Conservation (phyloP, 2,797 vertebrate species). For the Heterohyrax brucei region DNA sequence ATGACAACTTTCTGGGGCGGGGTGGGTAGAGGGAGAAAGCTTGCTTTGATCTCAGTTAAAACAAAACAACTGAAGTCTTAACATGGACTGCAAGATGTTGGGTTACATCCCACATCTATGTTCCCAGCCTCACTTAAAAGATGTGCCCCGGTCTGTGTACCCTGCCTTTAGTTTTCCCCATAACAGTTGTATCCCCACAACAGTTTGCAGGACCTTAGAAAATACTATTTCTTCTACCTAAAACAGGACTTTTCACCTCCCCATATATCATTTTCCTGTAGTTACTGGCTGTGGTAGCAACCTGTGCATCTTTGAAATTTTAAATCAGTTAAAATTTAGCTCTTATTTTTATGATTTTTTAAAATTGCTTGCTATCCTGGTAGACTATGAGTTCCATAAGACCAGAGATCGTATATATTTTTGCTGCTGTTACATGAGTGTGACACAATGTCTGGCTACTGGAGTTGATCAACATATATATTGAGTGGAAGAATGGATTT, state of each 20-base stretch:
- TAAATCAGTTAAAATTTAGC: background rate
- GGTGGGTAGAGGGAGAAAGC: background rate
- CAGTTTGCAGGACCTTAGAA: background rate
- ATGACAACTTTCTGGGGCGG: background rate
- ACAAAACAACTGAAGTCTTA: background rate
- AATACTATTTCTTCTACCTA: background rate
- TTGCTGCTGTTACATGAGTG: background rate
- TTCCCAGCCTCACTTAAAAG: background rate
- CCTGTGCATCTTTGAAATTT: background rate
- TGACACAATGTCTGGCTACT: no score
- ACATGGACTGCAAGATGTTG: background rate
- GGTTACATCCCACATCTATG: background rate
- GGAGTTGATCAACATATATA: no score
- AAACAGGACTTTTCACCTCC: background rate
- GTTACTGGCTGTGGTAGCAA: background rate
- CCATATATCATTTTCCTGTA: background rate
- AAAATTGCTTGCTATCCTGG: background rate
- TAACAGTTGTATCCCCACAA: background rate
- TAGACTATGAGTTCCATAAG: background rate
- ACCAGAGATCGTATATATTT: background rate
- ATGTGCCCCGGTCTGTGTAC: no score
- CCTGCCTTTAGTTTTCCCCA: background rate
- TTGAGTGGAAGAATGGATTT: background rate
- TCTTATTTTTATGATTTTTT: background rate
- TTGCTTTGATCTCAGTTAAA: background rate